Conservation (phyloP, 2,797 vertebrate genomes). For the Aplochiton taeniatus region DNA sequence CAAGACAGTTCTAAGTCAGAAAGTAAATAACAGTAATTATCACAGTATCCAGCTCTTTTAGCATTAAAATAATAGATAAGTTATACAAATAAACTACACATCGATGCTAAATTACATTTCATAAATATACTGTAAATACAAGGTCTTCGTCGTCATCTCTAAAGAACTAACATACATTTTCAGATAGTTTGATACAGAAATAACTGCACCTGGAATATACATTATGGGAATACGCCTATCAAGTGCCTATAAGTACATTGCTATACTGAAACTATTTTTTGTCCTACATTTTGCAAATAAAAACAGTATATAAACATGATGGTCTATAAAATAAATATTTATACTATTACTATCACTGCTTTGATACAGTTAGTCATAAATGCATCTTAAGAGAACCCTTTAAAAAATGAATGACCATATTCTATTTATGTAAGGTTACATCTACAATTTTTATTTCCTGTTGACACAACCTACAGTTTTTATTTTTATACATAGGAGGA, state of each 20-base stretch:
- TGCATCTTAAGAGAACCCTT: constrained; percentile 73
- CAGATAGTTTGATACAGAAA: constrained; percentile 69
- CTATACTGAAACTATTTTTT: constrained; percentile 76
- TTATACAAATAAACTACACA: constrained; percentile 49
- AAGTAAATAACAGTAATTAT: constrained; percentile 42
- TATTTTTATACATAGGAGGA: constrained; percentile 62
- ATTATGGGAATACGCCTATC: constrained; percentile 75
- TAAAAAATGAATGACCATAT: constrained; percentile 59
- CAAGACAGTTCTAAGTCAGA: constrained; percentile 46
- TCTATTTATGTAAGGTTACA: constrained; percentile 69
- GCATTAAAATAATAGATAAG: constrained; percentile 46
- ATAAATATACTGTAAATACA: constrained; percentile 72
- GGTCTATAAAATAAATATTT: constrained; percentile 73
- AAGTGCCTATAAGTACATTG: constrained; percentile 84
- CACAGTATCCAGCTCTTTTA: constrained; percentile 41
- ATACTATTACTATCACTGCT: constrained; percentile 63
- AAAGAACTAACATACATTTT: constrained; percentile 65
- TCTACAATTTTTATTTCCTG: constrained; percentile 62
- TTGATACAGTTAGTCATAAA: constrained; percentile 49
- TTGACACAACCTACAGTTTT: constrained; percentile 52
- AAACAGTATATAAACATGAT: constrained; percentile 72
- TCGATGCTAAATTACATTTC: constrained; percentile 66
- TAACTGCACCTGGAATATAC: constrained; percentile 70
- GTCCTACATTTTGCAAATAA: constrained; percentile 68
- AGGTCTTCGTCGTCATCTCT: constrained; percentile 47